Conservation (phyloP, 2,113 vertebrate genomes). For the Muntiacus reevesi region DNA sequence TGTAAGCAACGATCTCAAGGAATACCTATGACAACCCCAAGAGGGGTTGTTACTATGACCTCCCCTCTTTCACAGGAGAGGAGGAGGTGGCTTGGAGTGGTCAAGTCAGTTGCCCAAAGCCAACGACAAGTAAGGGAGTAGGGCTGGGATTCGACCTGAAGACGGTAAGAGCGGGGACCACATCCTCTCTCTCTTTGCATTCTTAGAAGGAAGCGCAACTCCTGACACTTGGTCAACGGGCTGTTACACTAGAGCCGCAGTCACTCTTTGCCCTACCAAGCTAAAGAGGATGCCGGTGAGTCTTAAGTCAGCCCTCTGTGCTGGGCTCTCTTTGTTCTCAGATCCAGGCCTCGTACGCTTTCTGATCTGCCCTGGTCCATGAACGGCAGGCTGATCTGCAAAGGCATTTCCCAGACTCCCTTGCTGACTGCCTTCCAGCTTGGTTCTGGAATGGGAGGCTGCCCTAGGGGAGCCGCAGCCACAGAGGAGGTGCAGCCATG, state of each 20-base stretch:
- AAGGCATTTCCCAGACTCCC: not conserved
- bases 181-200: not conserved
- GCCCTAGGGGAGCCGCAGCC: not conserved
- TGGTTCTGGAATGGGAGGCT: not conserved
- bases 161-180: not conserved
- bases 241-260: not conserved
- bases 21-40: not conserved
- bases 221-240: not conserved
- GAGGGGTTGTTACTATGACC: not conserved
- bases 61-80: not conserved
- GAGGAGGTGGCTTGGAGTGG: not conserved
- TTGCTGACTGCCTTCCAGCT: not conserved
- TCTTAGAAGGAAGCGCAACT: not conserved
- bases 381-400: not conserved
- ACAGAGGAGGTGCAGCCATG: accelerated
- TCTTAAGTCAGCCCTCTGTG: not conserved
- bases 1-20: not conserved
- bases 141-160: not conserved
- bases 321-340: not conserved
- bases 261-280: not conserved
- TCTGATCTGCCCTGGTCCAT: not conserved
- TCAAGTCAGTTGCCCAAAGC: not conserved
- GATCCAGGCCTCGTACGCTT: not conserved
- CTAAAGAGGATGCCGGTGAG: not conserved
- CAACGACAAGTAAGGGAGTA: not conserved